phyloP scores from a whole-genome alignment of 1,140 invertebrate genomes.

The Calosoma granatense region DNA sequence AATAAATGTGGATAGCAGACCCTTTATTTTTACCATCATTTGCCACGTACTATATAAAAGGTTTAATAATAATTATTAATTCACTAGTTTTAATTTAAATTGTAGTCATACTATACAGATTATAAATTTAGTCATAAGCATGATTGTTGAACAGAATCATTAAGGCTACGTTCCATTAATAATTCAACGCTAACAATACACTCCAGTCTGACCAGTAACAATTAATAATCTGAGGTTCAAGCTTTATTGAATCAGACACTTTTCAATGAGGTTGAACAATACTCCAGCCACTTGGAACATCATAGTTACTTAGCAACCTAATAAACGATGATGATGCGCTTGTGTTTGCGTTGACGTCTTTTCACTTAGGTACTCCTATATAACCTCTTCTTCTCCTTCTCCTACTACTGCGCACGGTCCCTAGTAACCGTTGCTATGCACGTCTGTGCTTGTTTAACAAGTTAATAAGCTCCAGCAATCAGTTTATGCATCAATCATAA shows the following conservation, averaged over 20 bases:
- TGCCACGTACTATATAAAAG: no score
- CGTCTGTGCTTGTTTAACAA: constrained; percentile 27
- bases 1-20: no score
- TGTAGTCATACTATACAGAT: no score
- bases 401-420: no score
- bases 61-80: no score
- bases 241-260: not conserved
- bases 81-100: no score
- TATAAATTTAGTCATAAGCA: no score
- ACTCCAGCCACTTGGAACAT: constrained; percentile 8
- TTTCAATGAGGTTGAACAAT: constrained; percentile 15
- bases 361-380: constrained; percentile 23
- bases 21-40: no score
- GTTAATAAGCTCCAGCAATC: constrained; percentile 33
- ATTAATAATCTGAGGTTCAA: not conserved
- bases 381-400: constrained; percentile 24
- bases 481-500: constrained; percentile 31
- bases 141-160: no score
- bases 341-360: not conserved
- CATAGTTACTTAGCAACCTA: not conserved
- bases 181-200: no score
- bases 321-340: not conserved
- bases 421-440: not conserved
- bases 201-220: no score
- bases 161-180: no score